These are phyloP conservation scores for Poecilia wingei DNA, from an alignment of 2,797 vertebrate genomes.

Conservation along the genomic window DNA sequence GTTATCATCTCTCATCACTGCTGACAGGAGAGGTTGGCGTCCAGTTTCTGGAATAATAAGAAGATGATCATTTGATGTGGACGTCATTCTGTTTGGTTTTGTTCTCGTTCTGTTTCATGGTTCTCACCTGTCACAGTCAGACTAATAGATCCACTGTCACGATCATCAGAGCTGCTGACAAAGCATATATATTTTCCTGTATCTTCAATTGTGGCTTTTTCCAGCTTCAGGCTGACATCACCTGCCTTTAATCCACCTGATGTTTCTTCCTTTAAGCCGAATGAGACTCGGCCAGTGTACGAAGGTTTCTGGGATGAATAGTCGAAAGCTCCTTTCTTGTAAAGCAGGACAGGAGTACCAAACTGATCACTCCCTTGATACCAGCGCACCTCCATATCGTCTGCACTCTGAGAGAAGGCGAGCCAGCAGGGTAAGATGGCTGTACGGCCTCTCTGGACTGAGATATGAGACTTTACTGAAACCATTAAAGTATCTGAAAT, in stretches of 20 bases:
- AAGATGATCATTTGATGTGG: background rate
- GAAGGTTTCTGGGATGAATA: background rate
- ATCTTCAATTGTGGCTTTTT: slow-evolving; percentile 44
- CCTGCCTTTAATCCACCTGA: slow-evolving; percentile 57
- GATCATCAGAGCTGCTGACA: slow-evolving; percentile 50
- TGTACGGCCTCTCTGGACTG: background rate
- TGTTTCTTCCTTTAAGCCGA: slow-evolving; percentile 33
- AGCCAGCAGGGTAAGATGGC: slow-evolving; percentile 72
- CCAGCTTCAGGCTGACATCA: slow-evolving; percentile 67
- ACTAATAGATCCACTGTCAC: background rate
- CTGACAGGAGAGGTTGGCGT: slow-evolving; percentile 41
- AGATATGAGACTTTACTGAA: background rate
- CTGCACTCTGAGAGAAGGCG: slow-evolving; percentile 44
- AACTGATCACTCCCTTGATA: background rate
- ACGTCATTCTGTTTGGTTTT: rapidly evolving
- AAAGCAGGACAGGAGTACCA: too few relatives aligned
- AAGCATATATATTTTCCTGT: slow-evolving; percentile 61
- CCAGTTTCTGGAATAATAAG: slow-evolving; percentile 52
- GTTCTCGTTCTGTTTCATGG: rapidly evolving
- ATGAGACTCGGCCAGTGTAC: slow-evolving; percentile 44
- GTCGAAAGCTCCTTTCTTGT: background rate
- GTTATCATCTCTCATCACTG: background rate
- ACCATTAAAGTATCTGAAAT: slow-evolving; percentile 36
- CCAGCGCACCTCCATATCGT: slow-evolving; percentile 68
- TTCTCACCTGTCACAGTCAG: slow-evolving; percentile 66